phyloP scores from a whole-genome alignment of 2,797 vertebrate species.

The Epinephelus coioides region DNA sequence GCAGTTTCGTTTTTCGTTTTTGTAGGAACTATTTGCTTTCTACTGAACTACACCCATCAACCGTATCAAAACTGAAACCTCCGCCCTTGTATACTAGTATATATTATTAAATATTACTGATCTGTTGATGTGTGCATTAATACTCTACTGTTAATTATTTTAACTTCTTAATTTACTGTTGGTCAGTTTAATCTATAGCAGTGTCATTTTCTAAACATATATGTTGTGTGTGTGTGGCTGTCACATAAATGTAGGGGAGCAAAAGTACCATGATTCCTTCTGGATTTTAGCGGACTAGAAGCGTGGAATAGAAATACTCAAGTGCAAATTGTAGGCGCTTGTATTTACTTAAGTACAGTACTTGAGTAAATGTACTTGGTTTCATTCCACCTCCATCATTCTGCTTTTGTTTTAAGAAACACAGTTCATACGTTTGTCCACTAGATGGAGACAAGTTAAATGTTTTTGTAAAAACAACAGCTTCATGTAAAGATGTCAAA shows the following conservation, averaged over 20 bases:
- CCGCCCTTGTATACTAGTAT: too few species aligned
- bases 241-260: background rate
- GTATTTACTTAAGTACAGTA: background rate
- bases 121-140: too few species aligned
- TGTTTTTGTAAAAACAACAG: background rate
- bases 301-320: background rate
- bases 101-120: too few species aligned
- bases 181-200: too few species aligned
- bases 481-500: background rate
- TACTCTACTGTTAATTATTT: too few species aligned
- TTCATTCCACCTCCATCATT: background rate
- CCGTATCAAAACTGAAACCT: too few species aligned
- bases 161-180: too few species aligned
- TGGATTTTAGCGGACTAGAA: background rate
- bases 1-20: too few species aligned
- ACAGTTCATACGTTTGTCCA: constrained; percentile 51
- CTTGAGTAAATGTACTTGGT: constrained; percentile 1
- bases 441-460: constrained; percentile 69
- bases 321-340: background rate
- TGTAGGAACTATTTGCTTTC: too few species aligned
- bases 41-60: too few species aligned
- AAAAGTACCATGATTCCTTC: background rate
- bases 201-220: background rate
- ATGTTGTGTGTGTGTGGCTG: background rate
- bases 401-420: constrained; percentile 2